These are phyloP conservation scores for Drosophila birchii DNA, from an alignment of 2,888 invertebrate species.

Conservation along the genomic window DNA sequence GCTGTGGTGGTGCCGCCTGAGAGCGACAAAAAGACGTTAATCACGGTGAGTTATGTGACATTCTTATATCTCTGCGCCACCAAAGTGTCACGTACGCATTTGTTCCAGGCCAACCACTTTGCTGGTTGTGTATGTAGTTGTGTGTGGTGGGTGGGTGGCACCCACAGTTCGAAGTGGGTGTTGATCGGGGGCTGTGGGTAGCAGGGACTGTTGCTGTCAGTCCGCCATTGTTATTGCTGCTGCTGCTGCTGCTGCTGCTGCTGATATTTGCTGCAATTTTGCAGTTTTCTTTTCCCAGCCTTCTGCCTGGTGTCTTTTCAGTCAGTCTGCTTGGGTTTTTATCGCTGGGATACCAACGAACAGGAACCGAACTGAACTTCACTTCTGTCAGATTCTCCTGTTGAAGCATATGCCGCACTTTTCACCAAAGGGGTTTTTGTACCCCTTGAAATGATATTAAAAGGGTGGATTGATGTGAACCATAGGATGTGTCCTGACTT, in stretches of 20 bases:
- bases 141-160: conserved; percentile 2
- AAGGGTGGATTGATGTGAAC: background rate
- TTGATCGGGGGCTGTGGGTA: conserved; percentile 26
- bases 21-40: conserved; percentile 83
- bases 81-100: conserved; percentile 83
- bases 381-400: conserved; percentile 13
- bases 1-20: conserved; percentile 25
- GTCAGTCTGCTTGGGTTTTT: conserved; percentile 62
- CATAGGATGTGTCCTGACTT: background rate
- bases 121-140: conserved; percentile 15
- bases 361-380: conserved; percentile 25
- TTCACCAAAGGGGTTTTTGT: conserved; percentile 61
- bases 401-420: conserved; percentile 66
- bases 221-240: conserved; percentile 48
- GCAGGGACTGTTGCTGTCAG: conserved; percentile 53
- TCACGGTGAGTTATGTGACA: conserved; percentile 85
- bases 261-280: conserved; percentile 68
- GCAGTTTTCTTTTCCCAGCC: conserved; percentile 66
- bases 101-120: conserved; percentile 66
- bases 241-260: conserved; percentile 25
- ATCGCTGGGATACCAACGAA: conserved; percentile 56
- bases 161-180: conserved; percentile 14
- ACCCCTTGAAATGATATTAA: background rate
- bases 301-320: conserved; percentile 39
- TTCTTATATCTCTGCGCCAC: conserved; percentile 82